Percentiles rank a stretch among this genome's conserved stretches.
These are phyloP conservation scores for Drosophila paranaensis DNA, from an alignment of 2,888 invertebrate species.

Conservation along the genomic window DNA sequence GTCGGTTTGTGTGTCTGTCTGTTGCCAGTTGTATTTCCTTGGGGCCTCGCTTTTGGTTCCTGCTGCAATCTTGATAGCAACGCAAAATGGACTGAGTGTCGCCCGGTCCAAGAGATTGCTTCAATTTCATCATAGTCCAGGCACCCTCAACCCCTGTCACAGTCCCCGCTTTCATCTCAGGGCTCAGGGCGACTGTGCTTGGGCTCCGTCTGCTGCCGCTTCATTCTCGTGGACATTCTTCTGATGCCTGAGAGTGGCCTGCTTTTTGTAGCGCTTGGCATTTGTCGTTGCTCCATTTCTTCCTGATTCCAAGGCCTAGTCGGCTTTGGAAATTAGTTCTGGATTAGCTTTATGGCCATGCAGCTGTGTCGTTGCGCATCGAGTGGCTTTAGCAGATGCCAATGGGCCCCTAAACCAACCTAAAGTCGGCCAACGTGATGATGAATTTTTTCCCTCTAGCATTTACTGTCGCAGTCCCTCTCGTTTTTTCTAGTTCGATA, in stretches of 20 bases:
- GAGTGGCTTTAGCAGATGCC: conserved; percentile 40
- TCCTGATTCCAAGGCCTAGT: conserved; percentile 37
- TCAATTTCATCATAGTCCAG: conserved; percentile 39
- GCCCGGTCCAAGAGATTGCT: conserved; percentile 34
- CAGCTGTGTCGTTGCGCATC: conserved; percentile 40
- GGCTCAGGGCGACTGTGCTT: conserved; percentile 9
- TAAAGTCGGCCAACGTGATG: conserved; percentile 27
- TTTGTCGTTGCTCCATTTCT: conserved; percentile 37
- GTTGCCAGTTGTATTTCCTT: no score
- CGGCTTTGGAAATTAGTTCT: conserved; percentile 65
- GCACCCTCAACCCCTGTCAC: neutral
- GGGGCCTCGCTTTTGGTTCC: no score
- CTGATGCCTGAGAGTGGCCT: conserved; percentile 26
- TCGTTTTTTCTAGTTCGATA: neutral
- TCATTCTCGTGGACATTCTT: conserved; percentile 47
- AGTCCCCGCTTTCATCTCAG: neutral
- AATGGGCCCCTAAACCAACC: conserved; percentile 19
- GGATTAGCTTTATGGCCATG: conserved; percentile 55
- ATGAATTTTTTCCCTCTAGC: conserved; percentile 28
- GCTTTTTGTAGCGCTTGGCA: conserved; percentile 41
- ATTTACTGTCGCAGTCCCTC: neutral
- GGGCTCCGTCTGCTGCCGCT: no score
- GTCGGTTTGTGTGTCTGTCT: neutral
- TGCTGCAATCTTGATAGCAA: conserved; percentile 59
- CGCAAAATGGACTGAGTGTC: conserved; percentile 56